phyloP scores from a whole-genome alignment of 2,797 vertebrate species.

The Pipistrellus pipistrellus region DNA sequence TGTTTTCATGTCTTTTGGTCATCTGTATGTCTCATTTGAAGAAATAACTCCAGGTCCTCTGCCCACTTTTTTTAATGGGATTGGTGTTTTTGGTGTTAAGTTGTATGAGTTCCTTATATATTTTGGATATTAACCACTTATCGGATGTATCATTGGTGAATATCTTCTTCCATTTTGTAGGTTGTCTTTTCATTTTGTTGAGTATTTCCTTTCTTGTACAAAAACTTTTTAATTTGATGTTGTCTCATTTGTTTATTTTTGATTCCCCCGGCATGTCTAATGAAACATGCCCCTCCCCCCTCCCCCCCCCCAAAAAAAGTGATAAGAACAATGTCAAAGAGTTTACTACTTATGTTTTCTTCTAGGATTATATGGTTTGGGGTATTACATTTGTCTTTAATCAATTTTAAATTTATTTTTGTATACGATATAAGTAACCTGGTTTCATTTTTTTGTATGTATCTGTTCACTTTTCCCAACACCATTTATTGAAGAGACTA shows the following conservation, averaged over 20 bases:
- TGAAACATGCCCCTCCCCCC: not conserved
- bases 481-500: not conserved
- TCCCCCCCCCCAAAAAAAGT: not conserved
- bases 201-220: not conserved
- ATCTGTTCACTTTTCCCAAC: not conserved
- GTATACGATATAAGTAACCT: not conserved
- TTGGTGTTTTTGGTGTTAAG: not conserved
- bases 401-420: constrained; percentile 5
- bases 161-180: not conserved
- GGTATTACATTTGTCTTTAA: not conserved
- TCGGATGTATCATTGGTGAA: not conserved
- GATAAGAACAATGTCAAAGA: not conserved
- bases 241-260: not conserved
- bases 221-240: not conserved
- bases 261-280: not conserved
- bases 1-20: not conserved
- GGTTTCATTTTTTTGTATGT: not conserved
- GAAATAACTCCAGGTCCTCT: not conserved
- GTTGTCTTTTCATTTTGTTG: not conserved
- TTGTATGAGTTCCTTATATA: not conserved
- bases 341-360: not conserved
- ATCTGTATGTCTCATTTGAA: not conserved
- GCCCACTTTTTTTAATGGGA: not conserved
- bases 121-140: not conserved
- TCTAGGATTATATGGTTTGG: not conserved